Evolutionary conservation across 2,113 vertebrate genomes (phyloP), one percentile per base, ranked within the genome.

Genomic region (Dendrocopos noguchii): DNA sequence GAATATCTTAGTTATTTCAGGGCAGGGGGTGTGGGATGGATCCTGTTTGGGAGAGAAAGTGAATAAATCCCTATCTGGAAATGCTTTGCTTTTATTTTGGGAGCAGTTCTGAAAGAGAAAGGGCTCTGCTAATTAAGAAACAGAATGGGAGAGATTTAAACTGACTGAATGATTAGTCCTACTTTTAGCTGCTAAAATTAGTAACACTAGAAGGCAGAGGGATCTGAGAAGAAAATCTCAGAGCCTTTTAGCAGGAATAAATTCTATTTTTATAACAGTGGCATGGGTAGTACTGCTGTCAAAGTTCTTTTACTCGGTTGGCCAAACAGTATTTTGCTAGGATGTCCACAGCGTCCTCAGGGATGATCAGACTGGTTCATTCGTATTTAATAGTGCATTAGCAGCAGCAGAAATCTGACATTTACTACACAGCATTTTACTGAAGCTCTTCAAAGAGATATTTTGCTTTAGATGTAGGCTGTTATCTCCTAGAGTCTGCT

Each of bases 131-230:
- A 29, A 60, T 84, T 70, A 80, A 72, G 65, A 66, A 83, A 42
- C 16, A 61, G 73, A 71, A 70, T 34, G 18, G 46, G 57, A 93
- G 87, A 61, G 29, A 39, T 52, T 80, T 70, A 80, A 83, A 77
- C 33, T 53, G 46, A 47, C 42, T 86, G 31, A 94, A 93, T 83
- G 63, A 46, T 73, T 66, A 73, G 75, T 73, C 42, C 61, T 47
- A 33, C 70, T 84, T 95, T 52, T 28, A 67, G 29, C 14, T 56
- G 39, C 39, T 93, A 46, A 85, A 65, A 79, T 89, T 87, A 75
- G 86, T 80, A 93, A 71, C 34, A 21, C 67, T n/a, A 33, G 53
- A 86, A 94, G 75, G 78, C 86, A 90, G 78, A 92, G 39, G 39
- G 56, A 76, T 56, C 36, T 44, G 31, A 80, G n/a, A 65, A 84